These are phyloP conservation scores for Chloroclysta siterata DNA, from an alignment of 2,888 invertebrate genomes.

Conservation along the genomic window DNA sequence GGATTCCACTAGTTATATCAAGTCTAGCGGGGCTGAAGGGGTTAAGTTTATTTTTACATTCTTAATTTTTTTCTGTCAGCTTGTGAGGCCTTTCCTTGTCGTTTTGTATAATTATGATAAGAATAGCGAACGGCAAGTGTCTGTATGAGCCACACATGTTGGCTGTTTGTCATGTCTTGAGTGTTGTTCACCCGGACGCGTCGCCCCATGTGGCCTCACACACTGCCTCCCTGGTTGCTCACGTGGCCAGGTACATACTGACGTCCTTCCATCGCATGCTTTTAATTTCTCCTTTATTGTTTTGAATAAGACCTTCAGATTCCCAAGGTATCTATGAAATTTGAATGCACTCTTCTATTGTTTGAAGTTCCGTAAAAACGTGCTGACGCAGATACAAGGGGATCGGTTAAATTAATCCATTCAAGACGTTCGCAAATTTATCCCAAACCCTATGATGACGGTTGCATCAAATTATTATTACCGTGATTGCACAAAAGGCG, in stretches of 20 bases:
- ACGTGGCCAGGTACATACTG: slow-evolving; percentile 72
- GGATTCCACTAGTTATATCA: no score
- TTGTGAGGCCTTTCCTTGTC: slow-evolving; percentile 42
- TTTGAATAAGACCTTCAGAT: slow-evolving; percentile 38
- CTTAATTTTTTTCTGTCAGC: background rate
- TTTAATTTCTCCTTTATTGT: slow-evolving; percentile 56
- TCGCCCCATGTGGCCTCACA: slow-evolving; percentile 61
- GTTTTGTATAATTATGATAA: slow-evolving; percentile 44
- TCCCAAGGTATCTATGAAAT: slow-evolving; percentile 28
- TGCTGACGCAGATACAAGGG: slow-evolving; percentile 38
- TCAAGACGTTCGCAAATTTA: slow-evolving; percentile 46
- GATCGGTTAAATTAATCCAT: slow-evolving; percentile 53
- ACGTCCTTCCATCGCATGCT: slow-evolving; percentile 60
- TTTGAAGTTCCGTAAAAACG: slow-evolving; percentile 16
- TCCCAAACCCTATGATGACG: slow-evolving; percentile 43
- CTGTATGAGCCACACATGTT: slow-evolving; percentile 61
- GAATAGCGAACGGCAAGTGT: slow-evolving; percentile 57
- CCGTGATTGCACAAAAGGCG: slow-evolving; percentile 51
- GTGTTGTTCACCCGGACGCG: slow-evolving; percentile 61
- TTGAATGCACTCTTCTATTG: slow-evolving; percentile 8
- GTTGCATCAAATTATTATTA: slow-evolving; percentile 61
- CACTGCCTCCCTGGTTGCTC: slow-evolving; percentile 53
- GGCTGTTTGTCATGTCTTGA: slow-evolving; percentile 59
- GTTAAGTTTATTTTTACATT: background rate
- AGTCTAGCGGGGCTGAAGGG: background rate